A percentile compares a stretch with the other conserved stretches of the same genome.
phyloP scores from a whole-genome alignment of 2,888 invertebrate genomes.

The Sinhomidia bicolor region DNA sequence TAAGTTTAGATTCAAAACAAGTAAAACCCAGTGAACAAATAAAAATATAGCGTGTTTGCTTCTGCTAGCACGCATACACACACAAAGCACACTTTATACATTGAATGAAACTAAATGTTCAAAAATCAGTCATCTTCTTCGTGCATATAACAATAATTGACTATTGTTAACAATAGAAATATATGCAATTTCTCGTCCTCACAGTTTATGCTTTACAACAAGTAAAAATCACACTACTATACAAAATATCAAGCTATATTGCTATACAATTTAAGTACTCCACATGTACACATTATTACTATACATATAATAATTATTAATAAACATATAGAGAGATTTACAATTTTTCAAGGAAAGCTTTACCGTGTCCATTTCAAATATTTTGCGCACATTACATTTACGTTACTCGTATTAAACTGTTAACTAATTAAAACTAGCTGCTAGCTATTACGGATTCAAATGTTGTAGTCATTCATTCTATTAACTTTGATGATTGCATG shows the following conservation, averaged over 20 bases:
- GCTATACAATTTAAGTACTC: too few species aligned
- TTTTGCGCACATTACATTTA: neutral
- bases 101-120: constrained; percentile 61
- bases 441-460: too few species aligned
- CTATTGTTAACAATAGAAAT: neutral
- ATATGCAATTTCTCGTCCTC: neutral
- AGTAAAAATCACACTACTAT: neutral
- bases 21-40: neutral
- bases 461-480: neutral
- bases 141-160: neutral
- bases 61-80: neutral
- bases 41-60: neutral
- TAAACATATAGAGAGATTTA: neutral
- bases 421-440: neutral
- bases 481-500: too few species aligned
- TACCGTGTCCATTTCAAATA: neutral
- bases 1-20: neutral
- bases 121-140: constrained; percentile 54
- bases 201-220: neutral
- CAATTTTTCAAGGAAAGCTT: constrained; percentile 19
- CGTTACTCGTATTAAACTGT: neutral
- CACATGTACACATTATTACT: neutral
- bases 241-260: neutral
- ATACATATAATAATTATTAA: neutral
- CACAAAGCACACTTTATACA: neutral